phyloP scores from a whole-genome alignment of 2,888 invertebrate species.

The Lasius fuliginosus region DNA sequence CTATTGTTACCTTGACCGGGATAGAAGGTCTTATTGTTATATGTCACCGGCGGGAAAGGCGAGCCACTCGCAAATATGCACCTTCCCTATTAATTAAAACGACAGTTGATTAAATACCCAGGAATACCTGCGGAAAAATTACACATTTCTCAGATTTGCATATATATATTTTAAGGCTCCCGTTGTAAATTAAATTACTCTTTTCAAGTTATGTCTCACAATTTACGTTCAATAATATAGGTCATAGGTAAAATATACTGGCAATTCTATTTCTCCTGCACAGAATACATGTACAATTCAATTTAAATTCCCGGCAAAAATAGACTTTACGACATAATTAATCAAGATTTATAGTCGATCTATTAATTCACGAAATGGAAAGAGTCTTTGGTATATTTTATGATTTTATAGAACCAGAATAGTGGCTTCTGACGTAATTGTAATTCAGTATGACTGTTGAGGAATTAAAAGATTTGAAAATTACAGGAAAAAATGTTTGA shows the following conservation, averaged over 20 bases:
- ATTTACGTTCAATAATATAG: neutral
- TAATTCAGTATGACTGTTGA: no score
- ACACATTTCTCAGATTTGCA: neutral
- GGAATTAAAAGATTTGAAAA: neutral
- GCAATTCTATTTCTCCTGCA: neutral
- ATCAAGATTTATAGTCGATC: no score
- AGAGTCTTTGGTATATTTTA: neutral
- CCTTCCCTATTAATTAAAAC: conserved; percentile 89
- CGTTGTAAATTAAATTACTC: neutral
- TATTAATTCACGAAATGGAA: no score
- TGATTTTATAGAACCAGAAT: neutral
- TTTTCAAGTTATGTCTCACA: neutral
- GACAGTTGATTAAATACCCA: neutral
- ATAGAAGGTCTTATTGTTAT: conserved; percentile 92
- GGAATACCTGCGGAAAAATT: neutral
- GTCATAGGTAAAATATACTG: neutral
- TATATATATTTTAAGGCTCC: neutral
- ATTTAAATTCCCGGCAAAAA: no score
- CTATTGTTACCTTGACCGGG: conserved; percentile 99
- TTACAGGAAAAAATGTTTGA: neutral
- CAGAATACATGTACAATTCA: neutral
- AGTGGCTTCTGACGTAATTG: no score
- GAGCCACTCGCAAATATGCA: conserved; percentile 98
- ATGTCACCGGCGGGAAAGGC: conserved; percentile 95
- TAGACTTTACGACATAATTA: neutral